A percentile compares a stretch with the other conserved stretches of the same genome.
Conservation (phyloP, 2,797 vertebrate genomes). For the Momotus momota region DNA sequence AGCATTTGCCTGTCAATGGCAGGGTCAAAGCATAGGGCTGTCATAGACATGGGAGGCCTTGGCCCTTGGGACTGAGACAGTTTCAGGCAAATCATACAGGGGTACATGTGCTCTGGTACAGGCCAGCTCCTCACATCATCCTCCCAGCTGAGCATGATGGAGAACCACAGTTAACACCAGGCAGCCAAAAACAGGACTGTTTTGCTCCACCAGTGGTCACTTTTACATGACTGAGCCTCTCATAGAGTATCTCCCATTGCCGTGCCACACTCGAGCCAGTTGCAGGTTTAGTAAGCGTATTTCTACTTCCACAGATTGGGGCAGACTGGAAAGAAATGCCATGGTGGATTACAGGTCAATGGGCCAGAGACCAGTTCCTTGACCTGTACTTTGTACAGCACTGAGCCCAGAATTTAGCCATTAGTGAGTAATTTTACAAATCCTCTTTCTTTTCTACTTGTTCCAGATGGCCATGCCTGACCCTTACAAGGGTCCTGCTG, state of each 20-base stretch:
- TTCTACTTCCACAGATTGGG: neutral
- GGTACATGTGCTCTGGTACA: neutral
- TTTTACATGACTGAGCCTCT: neutral
- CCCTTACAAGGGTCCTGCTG: neutral
- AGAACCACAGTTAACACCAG: neutral
- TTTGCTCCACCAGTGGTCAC: neutral
- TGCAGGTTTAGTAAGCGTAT: neutral
- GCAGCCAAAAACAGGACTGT: neutral
- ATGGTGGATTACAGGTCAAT: neutral
- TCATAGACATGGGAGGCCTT: neutral
- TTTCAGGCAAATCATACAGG: neutral
- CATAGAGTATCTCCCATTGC: neutral
- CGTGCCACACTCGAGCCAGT: accelerated
- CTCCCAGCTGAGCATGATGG: neutral
- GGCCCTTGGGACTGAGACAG: neutral
- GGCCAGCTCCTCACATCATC: neutral
- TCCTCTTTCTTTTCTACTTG: constrained; percentile 4
- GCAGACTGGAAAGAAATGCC: neutral
- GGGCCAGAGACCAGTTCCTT: neutral
- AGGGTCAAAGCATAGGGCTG: neutral
- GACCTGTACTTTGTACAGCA: neutral
- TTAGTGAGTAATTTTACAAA: neutral
- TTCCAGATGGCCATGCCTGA: neutral
- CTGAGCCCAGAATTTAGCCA: neutral
- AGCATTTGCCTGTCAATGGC: neutral